These are phyloP conservation scores for Tridacna gigas DNA, from an alignment of 2,888 invertebrate species.

Conservation along the genomic window DNA sequence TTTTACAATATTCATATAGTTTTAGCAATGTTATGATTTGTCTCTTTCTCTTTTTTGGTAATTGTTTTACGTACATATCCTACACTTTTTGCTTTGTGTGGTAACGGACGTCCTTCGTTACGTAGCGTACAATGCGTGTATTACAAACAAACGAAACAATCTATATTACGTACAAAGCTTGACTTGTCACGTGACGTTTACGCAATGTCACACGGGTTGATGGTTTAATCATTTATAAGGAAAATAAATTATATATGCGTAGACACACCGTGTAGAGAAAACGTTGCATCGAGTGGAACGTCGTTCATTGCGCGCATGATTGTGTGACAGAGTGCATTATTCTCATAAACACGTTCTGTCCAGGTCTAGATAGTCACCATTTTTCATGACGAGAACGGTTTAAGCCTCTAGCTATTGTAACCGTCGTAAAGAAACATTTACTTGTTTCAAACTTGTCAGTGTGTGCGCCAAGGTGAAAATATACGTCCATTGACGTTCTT, in stretches of 20 bases:
- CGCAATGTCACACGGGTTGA: conserved; percentile 16
- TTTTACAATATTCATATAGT: too few species aligned
- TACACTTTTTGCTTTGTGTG: too few species aligned
- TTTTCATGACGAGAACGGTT: not conserved
- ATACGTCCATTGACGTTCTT: not conserved
- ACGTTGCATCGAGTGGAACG: not conserved
- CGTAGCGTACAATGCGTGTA: too few species aligned
- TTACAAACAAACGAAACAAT: not conserved
- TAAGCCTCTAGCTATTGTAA: conserved; percentile 19
- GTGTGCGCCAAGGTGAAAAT: conserved; percentile 7
- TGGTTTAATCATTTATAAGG: conserved; percentile 2
- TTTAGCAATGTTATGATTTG: too few species aligned
- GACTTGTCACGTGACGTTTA: conserved; percentile 11
- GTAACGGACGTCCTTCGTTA: not conserved
- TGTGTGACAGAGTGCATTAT: conserved; percentile 22
- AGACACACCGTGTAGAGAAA: not conserved
- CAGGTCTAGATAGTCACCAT: conserved; percentile 11
- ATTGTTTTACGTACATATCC: too few species aligned
- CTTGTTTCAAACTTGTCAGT: not conserved
- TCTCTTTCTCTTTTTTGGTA: too few species aligned
- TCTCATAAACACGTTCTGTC: conserved; percentile 8
- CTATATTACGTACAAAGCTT: too few species aligned
- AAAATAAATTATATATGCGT: conserved; percentile 5
- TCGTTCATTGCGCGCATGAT: conserved; percentile 11
- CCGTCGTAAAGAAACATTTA: conserved; percentile 6